These are phyloP conservation scores for Camponotus vicinus DNA, from an alignment of 1,140 invertebrate genomes.

Conservation along the genomic window DNA sequence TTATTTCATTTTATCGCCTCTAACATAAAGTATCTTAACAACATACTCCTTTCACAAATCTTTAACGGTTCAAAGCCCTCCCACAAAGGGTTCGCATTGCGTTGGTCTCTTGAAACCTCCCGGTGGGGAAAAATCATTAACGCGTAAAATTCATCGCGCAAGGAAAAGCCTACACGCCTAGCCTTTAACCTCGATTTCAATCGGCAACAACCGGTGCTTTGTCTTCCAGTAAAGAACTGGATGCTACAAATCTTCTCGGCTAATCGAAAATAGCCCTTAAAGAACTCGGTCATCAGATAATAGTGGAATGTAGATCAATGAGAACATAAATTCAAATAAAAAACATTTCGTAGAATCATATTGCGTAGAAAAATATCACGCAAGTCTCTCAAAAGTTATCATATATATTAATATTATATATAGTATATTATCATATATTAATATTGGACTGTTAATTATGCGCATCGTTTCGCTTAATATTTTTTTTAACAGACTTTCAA, in stretches of 20 bases:
- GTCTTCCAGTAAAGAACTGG: conserved; percentile 22
- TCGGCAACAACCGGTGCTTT: conserved; percentile 42
- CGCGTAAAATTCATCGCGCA: conserved; percentile 47
- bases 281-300: conserved; percentile 58
- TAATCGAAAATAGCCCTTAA: conserved; percentile 6
- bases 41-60: conserved; percentile 44
- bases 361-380: background rate
- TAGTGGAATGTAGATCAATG: conserved; percentile 23
- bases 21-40: background rate
- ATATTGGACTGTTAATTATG: background rate
- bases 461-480: background rate
- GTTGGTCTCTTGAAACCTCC: conserved; percentile 68
- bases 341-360: conserved; percentile 14
- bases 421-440: background rate
- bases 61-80: conserved; percentile 69
- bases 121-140: conserved; percentile 61
- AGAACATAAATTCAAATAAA: conserved; percentile 24
- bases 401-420: background rate
- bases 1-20: no score
- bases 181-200: conserved; percentile 52
- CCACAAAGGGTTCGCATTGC: conserved; percentile 71
- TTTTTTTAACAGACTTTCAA: background rate
- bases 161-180: background rate
- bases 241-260: conserved; percentile 29
- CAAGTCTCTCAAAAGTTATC: background rate